Conservation (phyloP, 2,888 invertebrate genomes). For the Idaea straminata region DNA sequence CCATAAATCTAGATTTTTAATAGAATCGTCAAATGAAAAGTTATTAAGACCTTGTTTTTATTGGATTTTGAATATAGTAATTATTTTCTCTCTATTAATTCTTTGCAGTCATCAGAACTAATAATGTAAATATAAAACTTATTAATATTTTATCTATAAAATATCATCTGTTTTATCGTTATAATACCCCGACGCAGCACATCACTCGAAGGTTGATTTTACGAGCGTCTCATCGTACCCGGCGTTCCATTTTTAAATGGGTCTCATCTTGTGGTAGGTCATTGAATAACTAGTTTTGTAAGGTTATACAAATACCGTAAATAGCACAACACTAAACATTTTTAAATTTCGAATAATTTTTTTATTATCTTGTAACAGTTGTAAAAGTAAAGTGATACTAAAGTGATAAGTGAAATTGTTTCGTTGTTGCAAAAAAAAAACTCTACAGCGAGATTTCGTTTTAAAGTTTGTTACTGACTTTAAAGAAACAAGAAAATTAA, state of each 20-base stretch:
- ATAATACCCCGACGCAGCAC: slow-evolving; percentile 27
- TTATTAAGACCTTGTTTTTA: not conserved
- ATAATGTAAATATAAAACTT: not conserved
- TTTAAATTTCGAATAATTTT: slow-evolving; percentile 12
- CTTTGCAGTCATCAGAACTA: not conserved
- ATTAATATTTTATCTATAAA: slow-evolving; percentile 18
- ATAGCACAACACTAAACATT: slow-evolving; percentile 10
- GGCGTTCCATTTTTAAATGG: slow-evolving; percentile 74
- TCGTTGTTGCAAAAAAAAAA: no score
- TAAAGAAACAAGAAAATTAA: no score
- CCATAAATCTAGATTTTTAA: not conserved
- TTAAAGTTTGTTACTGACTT: no score
- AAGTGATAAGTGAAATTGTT: no score
- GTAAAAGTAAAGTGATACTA: no score
- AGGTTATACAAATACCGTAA: not conserved
- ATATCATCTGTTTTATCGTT: slow-evolving; percentile 28
- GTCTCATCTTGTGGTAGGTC: slow-evolving; percentile 72
- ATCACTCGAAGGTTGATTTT: slow-evolving; percentile 59
- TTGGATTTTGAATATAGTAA: not conserved
- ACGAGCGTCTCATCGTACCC: slow-evolving; percentile 65
- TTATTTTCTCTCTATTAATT: not conserved
- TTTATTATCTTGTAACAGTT: no score
- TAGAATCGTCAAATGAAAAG: not conserved
- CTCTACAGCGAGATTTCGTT: no score
- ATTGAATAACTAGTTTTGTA: slow-evolving; percentile 43